Conservation (phyloP, 2,113 vertebrate genomes). For the Bos indicus region DNA sequence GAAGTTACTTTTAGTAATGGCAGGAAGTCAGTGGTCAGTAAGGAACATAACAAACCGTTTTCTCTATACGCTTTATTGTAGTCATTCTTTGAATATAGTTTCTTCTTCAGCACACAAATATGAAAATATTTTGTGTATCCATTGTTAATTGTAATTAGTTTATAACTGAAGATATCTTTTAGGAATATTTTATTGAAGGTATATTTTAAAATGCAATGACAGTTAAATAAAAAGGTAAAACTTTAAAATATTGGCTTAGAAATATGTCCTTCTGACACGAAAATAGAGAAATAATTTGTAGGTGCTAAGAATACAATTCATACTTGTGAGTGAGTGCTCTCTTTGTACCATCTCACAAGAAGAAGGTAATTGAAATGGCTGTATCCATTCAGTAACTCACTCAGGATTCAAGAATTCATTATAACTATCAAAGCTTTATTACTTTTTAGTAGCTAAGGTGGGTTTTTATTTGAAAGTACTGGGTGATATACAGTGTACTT, state of each 20-base stretch:
- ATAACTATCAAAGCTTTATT: conserved; percentile 58
- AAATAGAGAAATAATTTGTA: conserved; percentile 47
- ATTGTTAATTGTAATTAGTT: background rate
- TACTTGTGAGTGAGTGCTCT: background rate
- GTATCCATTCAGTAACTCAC: conserved; percentile 42
- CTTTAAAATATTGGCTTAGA: background rate
- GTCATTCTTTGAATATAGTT: background rate
- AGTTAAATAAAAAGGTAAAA: background rate
- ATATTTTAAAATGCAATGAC: background rate
- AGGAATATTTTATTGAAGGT: background rate
- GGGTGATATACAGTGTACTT: conserved; percentile 27
- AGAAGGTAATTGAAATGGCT: conserved; percentile 52
- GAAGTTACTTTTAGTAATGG: background rate
- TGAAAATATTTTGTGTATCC: background rate
- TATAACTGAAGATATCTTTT: background rate
- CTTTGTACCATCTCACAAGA: background rate
- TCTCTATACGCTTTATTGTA: background rate
- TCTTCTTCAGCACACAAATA: background rate
- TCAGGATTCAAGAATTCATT: conserved; percentile 58
- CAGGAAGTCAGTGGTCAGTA: background rate
- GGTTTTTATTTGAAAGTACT: conserved; percentile 50
- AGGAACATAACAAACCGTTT: background rate
- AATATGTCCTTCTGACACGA: background rate
- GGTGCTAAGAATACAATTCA: conserved; percentile 9
- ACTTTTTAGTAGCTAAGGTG: conserved; percentile 27